Base-by-base conservation (phyloP, 2,888 invertebrate genomes). In the Cyaniris semiargus region DNA sequence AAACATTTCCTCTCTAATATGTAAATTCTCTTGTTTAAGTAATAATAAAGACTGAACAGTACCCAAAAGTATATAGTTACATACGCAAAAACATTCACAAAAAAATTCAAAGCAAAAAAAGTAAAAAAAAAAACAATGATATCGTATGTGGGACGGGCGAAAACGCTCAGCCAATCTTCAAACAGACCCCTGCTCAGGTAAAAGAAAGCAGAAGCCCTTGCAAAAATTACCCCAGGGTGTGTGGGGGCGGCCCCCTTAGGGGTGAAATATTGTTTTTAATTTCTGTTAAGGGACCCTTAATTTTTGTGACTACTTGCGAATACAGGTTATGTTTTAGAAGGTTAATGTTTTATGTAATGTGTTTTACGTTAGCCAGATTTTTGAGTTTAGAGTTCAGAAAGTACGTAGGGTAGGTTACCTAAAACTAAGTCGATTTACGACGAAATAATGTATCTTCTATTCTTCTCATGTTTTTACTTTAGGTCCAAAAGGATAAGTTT, bases 121-220 rank as follows among this genome's bases (percentile, higher is more conserved):
- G 13, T n/a, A n/a, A n/a, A 27, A 21, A 74, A 74, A 27, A 27
- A 53, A 48, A 74, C 44, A 23, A 23, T 18, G 27, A 44, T 38
- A 72, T 72, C 72, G 48, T 18, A 74, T 53, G 7, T 10, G 27
- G 74, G 23, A 27, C 74, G 74, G 87, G 86, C 85, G 87, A 85
- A 84, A 86, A 86, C 27, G 86, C 82, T 80, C 74, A 27, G 44
- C 79, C 84, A 83, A 86, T 87, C 89, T 88, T 90, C 87, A 87
- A 89, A 90, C 87, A 87, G 82, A 79, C 79, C 77, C 56, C 60
- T 44, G 77, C 81, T 83, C 83, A 89, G 90, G 91, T 90, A 90
- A 89, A 91, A 91, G 92, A 92, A 90, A 90, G 88, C 86, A 84
- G 76, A 60, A 83, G 84, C 88, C 89, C 88, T 89, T 89, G 87